Base-by-base conservation (phyloP, 2,797 vertebrate species). In the Tokudaia tokunoshimensis region DNA sequence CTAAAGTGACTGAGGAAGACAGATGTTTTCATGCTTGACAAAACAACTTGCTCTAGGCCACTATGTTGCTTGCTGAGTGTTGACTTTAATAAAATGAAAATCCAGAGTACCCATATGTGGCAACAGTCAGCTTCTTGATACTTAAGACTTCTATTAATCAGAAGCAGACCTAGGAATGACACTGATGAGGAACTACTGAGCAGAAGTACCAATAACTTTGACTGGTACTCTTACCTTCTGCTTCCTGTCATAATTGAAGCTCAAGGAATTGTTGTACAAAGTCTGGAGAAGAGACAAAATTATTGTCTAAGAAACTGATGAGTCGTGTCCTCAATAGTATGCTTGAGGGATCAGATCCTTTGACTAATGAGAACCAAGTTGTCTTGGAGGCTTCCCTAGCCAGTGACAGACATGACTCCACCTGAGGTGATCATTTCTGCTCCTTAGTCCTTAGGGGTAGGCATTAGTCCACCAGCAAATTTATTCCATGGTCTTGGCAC, bases 51-150 rank as follows among this genome's bases (percentile, higher is more conserved):
- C 3, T 13, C 7, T 3, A 1, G 22, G 52, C 12, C 1, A 13
- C 57, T 12, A 3, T 0, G 1, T 1, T 0, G 0, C 3, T 19
- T 47, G 4, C 63, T 19, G 19, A 1, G 11, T 44, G 6, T 4
- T 37, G 37, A 14, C 47, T 13, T 26, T 75, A 34, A 7, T 3
- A 0, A 29, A 55, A 12, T 22, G 10, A 15, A 31, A 89, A 57
- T 47, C 12, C 20, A 15, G 31, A 31, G 7, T 13, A 10, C 7
- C 6, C 24, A 34, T 2, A 10, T 34, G 15, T 55, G 24, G 19
- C 22, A 52, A 12, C 12, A 20, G 2, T 37, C 74, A 78, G 14
- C 24, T 26, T 83, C 26, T 67, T 17, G 47, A 4, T 26, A 57
- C 3, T 34, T 26, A 0, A 29, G 41, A 37, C 0, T 6, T 24